A percentile compares a stretch with the other conserved stretches of the same genome.
These are phyloP conservation scores for Lucinisca nassula DNA, from an alignment of 2,888 invertebrate genomes.

Conservation along the genomic window DNA sequence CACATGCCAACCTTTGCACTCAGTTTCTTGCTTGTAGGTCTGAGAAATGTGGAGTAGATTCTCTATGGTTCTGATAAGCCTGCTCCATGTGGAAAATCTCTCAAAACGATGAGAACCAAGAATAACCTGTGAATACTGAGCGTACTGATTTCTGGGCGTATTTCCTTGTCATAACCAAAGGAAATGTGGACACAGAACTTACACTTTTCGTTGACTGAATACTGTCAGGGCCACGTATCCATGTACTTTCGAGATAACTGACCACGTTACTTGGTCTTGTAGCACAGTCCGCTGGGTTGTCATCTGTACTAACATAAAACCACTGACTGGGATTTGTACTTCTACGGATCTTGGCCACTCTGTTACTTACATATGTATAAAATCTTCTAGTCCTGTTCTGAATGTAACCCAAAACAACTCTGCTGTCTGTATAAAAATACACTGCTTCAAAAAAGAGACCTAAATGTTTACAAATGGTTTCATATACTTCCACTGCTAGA, in stretches of 20 bases:
- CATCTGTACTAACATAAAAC: conserved; percentile 47
- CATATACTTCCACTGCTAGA: conserved; percentile 57
- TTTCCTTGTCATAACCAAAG: conserved; percentile 43
- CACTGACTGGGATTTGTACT: conserved; percentile 56
- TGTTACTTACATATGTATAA: conserved; percentile 64
- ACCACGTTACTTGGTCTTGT: conserved; percentile 37
- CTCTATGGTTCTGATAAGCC: conserved; percentile 32
- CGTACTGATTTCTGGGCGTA: conserved; percentile 29
- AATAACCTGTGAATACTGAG: not conserved
- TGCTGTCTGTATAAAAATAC: conserved; percentile 65
- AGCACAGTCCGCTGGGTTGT: conserved; percentile 63
- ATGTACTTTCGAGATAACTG: conserved; percentile 32
- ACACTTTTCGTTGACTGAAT: not conserved
- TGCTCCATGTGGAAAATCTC: conserved; percentile 58
- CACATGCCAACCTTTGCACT: conserved; percentile 44
- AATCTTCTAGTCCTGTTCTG: conserved; percentile 65
- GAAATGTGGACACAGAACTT: not conserved
- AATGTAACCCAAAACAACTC: conserved; percentile 66
- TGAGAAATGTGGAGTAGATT: not conserved
- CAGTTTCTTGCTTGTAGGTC: not conserved
- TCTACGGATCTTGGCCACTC: conserved; percentile 48
- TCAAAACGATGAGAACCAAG: conserved; percentile 36
- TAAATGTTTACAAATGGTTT: conserved; percentile 39
- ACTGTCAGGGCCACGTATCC: conserved; percentile 49
- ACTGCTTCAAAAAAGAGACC: conserved; percentile 1